Percentiles rank a stretch among this genome's conserved stretches.
These are phyloP conservation scores for Austrolebias charrua DNA, from an alignment of 2,797 vertebrate genomes.

Conservation along the genomic window DNA sequence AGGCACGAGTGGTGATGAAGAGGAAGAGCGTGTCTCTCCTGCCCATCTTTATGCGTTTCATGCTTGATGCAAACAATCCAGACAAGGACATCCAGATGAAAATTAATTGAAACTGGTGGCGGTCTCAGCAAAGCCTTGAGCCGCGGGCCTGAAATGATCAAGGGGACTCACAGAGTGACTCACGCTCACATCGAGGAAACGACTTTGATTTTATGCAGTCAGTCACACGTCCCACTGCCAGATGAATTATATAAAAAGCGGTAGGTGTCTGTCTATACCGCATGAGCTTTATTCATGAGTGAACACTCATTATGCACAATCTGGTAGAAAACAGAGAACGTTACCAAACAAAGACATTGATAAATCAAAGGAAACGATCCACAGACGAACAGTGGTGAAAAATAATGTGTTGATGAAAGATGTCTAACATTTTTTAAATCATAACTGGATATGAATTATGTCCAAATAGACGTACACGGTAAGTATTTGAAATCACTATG, in stretches of 20 bases:
- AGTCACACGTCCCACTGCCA: slow-evolving; percentile 42
- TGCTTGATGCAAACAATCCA: slow-evolving; percentile 40
- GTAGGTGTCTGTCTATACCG: slow-evolving; percentile 33
- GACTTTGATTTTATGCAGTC: slow-evolving; percentile 49
- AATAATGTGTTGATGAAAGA: not conserved
- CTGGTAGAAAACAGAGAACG: slow-evolving; percentile 38
- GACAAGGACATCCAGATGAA: slow-evolving; percentile 42
- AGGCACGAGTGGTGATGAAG: not conserved
- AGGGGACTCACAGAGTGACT: slow-evolving; percentile 51
- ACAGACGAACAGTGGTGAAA: not conserved
- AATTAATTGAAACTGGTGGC: slow-evolving; percentile 52
- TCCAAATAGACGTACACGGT: not conserved
- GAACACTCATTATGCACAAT: slow-evolving; percentile 51
- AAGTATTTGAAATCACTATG: not conserved
- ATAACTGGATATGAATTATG: not conserved
- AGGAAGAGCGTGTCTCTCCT: slow-evolving; percentile 17
- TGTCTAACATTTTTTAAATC: not conserved
- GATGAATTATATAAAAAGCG: slow-evolving; percentile 48
- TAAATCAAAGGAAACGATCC: slow-evolving; percentile 13
- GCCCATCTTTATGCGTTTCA: slow-evolving; percentile 23
- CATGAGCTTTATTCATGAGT: slow-evolving; percentile 42
- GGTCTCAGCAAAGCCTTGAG: slow-evolving; percentile 44
- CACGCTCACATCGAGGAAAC: slow-evolving; percentile 26
- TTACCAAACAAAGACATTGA: slow-evolving; percentile 21
- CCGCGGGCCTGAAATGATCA: slow-evolving; percentile 41